Evolutionary conservation across 1,140 invertebrate species (phyloP), one percentile per base, ranked within the genome.

Genomic region (Varroa destructor): DNA sequence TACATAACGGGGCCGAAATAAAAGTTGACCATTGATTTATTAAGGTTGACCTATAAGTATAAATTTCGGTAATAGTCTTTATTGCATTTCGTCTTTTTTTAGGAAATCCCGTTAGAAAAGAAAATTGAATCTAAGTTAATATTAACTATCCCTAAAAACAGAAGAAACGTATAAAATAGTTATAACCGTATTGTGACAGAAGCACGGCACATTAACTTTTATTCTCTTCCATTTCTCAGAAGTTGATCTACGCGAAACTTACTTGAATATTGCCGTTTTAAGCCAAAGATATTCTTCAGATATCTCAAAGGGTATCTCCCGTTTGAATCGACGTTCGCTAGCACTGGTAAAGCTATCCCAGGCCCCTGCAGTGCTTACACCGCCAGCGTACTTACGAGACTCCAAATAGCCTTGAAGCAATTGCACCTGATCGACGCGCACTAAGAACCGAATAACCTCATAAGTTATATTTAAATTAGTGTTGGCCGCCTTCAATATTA

Each of bases 271-370:
- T 12, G 46, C 12, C 5, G 61, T 40, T 12, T 14, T 37, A 12
- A 67, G 40, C 61, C 61, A 67, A 8, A 43, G 61, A 46, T 67
- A 67, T 37, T 67, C 61, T 8, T 67, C 61, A 46, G 37, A 43
- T 14, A 25, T 37, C 36, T 67, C 61, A 36, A 67, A 40, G 10
- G 61, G 61, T 46, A 14, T 67, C 61, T 46, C 14, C 2, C 36
- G 12, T 3, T 12, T 14, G 10, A 67, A 40, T n/a, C 61, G 61
- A 67, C 36, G 40, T 12, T 14, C 12, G 46, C 40, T 43, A 12
- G 12, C 46, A 12, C 46, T 12, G 12, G 3, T 37, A 37, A 67
- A 67, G 14, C 8, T 67, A 40, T 40, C n/a, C 61, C 61, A 67
- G 12, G 14, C 61, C 12, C 61, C 46, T 36, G 12, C 14, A 5